Evolutionary conservation across 2,888 invertebrate genomes (phyloP), one percentile per base, ranked within the genome.

Genomic region (Heliconius ethilla): DNA sequence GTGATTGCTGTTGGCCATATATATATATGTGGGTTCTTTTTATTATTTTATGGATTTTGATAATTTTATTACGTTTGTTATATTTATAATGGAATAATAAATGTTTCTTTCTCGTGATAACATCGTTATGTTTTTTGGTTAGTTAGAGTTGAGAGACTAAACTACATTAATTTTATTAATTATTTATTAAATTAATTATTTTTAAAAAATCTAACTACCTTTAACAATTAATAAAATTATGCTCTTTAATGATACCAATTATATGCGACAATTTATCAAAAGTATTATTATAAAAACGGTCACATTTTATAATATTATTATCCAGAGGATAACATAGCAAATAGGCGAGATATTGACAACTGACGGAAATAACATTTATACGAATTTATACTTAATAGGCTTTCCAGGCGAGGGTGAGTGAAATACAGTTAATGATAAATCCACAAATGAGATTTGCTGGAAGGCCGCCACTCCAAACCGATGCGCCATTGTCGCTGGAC

Each of bases 391-490:
- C 89, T 88, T 93, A 94, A 94, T 93, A 92, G 91, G 94, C 91
- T 91, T 87, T 87, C 86, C 87, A 87, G 88, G 88, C 87, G 90
- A 90, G 94, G 94, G 93, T 92, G 92, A 89, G 90, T 92, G 91
- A 91, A 93, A 94, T 92, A 91, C 91, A 91, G 93, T 93, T 94
- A 93, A 94, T 94, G 93, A 94, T 93, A 94, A 94, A 92, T 93
- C 93, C 93, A 92, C 93, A 94, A 94, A 94, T 94, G 93, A 94
- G 94, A 94, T 94, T 94, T 93, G 92, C 91, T 87, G 92, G 93
- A 91, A 93, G 90, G 88, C 90, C 90, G 93, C 93, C 92, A 94
- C 94, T 94, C 93, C 88, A 92, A 91, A 90, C 89, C 90, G 88
- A 89, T 89, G 88, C 85, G 83, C 91, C 83, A 92, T 94, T 94